Evolutionary conservation across 2,888 invertebrate genomes (phyloP), one percentile per base, ranked within the genome.

Genomic region (Hedychridium roseum): DNA sequence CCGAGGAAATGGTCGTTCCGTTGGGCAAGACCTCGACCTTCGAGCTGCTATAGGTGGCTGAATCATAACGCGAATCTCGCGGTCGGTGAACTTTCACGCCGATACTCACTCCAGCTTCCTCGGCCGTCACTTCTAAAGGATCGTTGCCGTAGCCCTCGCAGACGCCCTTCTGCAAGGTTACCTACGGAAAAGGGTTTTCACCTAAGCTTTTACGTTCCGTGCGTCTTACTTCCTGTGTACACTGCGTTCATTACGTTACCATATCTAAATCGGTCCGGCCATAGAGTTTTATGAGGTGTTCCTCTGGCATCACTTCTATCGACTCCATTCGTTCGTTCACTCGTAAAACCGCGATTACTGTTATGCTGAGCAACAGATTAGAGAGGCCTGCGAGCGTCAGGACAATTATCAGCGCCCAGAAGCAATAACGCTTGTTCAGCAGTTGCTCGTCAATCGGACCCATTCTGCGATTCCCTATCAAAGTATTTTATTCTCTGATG

Each of bases 311-410:
- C 35, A 93, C 83, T 78, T 94, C 94, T 79, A 94, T 84, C 59
- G 91, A 90, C 70, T 93, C 90, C 85, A 94, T 89, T 4, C 92
- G 92, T 73, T 87, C 87, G 0, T 92, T 92, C 48, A 94, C 82
- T 47, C 90, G 82, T 31, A 94, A 76, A 0, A 94, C 92, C 4
- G 89, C 88, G 45, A 93, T 83, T 41, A 94, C 90, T 0, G 90
- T 89, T 28, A 92, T 83, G 0, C 92, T 94, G 2, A 94, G 79
- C 27, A 91, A 80, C 39, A 93, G 82, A 80, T 94, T 93, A 7
- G 91, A 91, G 27, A 82, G 68, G n/a, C 76, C 77, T 31, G 76
- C 65, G 30, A 91, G 82, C 0, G 91, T 90, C 14, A 94, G 78
- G 4, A 91, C 78, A 43, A 90, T 84, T 21, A 92, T 87, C 7